Base-by-base conservation (phyloP, 1,140 invertebrate species). In the Orchestia grillus region DNA sequence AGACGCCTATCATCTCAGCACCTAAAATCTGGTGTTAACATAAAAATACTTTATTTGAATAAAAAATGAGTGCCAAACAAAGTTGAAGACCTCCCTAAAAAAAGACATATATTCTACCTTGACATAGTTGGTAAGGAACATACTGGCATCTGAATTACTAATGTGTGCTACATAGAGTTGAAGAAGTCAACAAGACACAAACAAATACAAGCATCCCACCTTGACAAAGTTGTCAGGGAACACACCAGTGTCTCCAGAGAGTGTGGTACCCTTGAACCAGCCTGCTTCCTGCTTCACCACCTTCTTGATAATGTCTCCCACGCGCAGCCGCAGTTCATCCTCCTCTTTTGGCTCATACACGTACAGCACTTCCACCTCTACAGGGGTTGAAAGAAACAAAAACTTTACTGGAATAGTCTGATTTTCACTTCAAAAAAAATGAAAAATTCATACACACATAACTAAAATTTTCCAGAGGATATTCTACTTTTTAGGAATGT, bases 181-280 rank as follows among this genome's bases (percentile, higher is more conserved):
- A 19, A 77, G 62, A 77, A 23, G 62, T 19, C 11, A 77, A 36
- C 28, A 36, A 77, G 1, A 23, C 36, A 23, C 11, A 77, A 77
- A 77, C 62, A 77, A 77, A 77, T 28, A 77, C 28, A 15, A 36
- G 62, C 28, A 77, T 40, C 96, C 97, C 96, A 99, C 98, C 97
- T 98, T 98, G 11, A 99, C 99, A 98, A 99, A 99, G 97, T 99
- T 99, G 97, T 99, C 99, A 28, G 99, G 99, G 98, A 99, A 99
- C 98, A 99, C 99, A 97, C 99, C 99, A 96, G 98, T 98, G 97
- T 98, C 98, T 92, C 99, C 98, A 97, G 98, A 98, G 43, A 99
- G 97, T 28, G 92, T 28, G n/a, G 98, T 99, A 11, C 99, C 99
- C 97, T 99, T 98, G 99, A 99, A 99, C 99, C 99, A 99, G 96